Evolutionary conservation across 2,113 vertebrate species (phyloP).

Genomic region (Hyperoodon ampullatus): DNA sequence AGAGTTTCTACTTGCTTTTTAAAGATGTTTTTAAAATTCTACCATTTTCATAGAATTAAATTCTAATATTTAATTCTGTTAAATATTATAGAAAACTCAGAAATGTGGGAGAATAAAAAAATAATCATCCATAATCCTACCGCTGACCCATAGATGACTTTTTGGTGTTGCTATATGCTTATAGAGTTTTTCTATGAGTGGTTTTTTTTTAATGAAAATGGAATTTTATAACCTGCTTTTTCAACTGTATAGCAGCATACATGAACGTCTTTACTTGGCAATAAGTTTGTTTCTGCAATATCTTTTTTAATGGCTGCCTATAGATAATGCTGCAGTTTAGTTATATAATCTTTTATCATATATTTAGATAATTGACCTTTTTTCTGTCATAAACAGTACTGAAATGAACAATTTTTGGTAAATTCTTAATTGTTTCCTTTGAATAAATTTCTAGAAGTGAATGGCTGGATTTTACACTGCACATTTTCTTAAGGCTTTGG

Average conservation of each 20-base stretch:
- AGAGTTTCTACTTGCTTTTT: slow-evolving; percentile 11
- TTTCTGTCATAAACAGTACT: neutral
- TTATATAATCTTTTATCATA: neutral
- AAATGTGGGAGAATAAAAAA: neutral
- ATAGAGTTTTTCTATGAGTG: neutral
- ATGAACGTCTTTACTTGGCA: neutral
- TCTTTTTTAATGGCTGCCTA: neutral
- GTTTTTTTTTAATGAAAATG: neutral
- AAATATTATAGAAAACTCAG: neutral
- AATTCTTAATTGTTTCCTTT: slow-evolving; percentile 29
- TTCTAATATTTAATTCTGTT: neutral
- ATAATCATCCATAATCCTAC: neutral
- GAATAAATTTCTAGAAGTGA: neutral
- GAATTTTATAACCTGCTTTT: neutral
- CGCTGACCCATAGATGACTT: neutral
- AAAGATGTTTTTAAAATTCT: neutral
- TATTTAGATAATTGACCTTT: neutral
- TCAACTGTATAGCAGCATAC: neutral
- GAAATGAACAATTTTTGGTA: neutral
- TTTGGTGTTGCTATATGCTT: neutral
- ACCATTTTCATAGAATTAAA: neutral
- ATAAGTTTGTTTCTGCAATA: neutral
- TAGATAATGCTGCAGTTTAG: neutral
- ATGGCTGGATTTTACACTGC: neutral
- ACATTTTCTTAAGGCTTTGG: slow-evolving; percentile 17